Evolutionary conservation across 2,888 invertebrate genomes (phyloP), one percentile per base, ranked within the genome.

Genomic region (Dioctria rufipes): DNA sequence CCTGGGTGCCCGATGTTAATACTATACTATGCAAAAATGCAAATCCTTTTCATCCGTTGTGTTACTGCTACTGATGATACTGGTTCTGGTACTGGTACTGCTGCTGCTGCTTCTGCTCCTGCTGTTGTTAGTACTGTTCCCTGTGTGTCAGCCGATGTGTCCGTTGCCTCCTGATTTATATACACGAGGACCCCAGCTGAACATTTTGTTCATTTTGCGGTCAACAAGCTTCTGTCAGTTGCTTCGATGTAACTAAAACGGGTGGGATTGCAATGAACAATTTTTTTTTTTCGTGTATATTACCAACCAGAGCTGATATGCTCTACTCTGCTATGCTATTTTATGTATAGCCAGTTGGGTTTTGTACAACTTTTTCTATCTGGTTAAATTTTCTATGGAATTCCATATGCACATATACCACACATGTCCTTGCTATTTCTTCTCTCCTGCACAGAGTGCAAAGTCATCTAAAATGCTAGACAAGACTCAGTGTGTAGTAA

Each of bases 131-230:
- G 37, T 39, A 13, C 58, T 77, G 66, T 51, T 40, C 66, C 13
- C 77, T 63, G 25, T 77, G 25, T 25, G 77, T 80, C 75, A 80
- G 75, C 75, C 80, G 25, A 75, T 54, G 65, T 75, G 80, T 75
- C 80, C 80, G 80, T 67, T 63, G 54, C 49, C 75, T 75, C 40
- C 77, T 80, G 77, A 80, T 80, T 80, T 80, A 80, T 80, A 58
- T 80, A 75, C 80, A 75, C 40, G 54, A 65, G 43, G 49, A 80
- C 65, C 75, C 58, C 25, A 61, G 71, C 54, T 65, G 73, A 65
- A 63, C 63, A 80, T 66, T 80, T 77, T 80, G 80, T 80, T 80
- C 80, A 77, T 80, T 80, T 80, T 73, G 60, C 58, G 66, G 75
- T 75, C 54, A 80, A 66, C 75, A 75, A 49, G 63, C 11, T 61